Conservation (phyloP, 2,888 invertebrate species). For the Eueremaeus valkanovi region DNA sequence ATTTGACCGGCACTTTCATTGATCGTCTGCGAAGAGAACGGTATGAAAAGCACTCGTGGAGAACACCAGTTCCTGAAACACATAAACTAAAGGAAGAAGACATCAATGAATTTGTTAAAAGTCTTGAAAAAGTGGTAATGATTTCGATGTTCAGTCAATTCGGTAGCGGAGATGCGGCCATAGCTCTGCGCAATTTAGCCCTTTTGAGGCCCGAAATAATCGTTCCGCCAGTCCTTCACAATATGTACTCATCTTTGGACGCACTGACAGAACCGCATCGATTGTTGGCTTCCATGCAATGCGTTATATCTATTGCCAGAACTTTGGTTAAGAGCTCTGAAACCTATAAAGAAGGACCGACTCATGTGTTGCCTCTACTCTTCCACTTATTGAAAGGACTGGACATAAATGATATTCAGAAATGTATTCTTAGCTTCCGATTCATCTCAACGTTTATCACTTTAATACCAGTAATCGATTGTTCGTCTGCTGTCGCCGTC, state of each 20-base stretch:
- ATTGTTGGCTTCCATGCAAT: constrained; percentile 67
- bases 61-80: constrained; percentile 63
- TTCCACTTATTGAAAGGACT: constrained; percentile 78
- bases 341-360: constrained; percentile 68
- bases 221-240: constrained; percentile 75
- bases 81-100: constrained; percentile 72
- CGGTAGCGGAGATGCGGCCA: constrained; percentile 61
- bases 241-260: constrained; percentile 72
- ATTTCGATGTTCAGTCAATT: constrained; percentile 73
- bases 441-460: constrained; percentile 71
- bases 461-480: constrained; percentile 78
- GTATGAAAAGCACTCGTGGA: constrained; percentile 63
- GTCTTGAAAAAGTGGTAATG: constrained; percentile 67
- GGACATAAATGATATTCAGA: constrained; percentile 77
- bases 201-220: constrained; percentile 74
- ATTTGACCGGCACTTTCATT: constrained; percentile 65
- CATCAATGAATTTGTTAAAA: constrained; percentile 72
- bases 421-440: constrained; percentile 63
- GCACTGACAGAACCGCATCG: constrained; percentile 84
- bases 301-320: constrained; percentile 65
- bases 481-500: constrained; percentile 67
- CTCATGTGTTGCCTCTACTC: constrained; percentile 74
- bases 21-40: constrained; percentile 64
- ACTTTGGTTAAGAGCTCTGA: constrained; percentile 59
- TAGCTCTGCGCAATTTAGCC: constrained; percentile 70